phyloP scores from a whole-genome alignment of 2,888 invertebrate species.

The Sipha maydis region DNA sequence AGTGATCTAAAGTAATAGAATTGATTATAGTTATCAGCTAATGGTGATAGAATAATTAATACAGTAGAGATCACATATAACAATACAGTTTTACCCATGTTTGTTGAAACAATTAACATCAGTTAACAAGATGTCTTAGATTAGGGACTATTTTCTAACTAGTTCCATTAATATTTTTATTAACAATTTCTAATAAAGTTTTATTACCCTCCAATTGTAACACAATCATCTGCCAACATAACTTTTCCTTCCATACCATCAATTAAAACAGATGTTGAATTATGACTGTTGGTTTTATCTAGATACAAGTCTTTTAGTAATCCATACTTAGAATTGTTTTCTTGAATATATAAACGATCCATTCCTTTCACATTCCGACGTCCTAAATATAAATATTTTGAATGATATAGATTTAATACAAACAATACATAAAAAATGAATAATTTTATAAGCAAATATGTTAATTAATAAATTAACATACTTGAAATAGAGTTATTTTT shows the following conservation, averaged over 20 bases:
- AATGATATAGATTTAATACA: slow-evolving; percentile 30
- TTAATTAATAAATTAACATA: no score
- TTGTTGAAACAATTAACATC: no score
- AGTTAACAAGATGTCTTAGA: no score
- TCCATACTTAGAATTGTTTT: slow-evolving; percentile 77
- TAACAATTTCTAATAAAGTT: no score
- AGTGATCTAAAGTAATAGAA: slow-evolving; percentile 70
- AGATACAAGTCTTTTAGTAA: slow-evolving; percentile 78
- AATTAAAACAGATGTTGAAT: slow-evolving; percentile 74
- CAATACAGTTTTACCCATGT: no score
- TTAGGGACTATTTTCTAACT: no score
- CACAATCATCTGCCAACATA: slow-evolving; percentile 77
- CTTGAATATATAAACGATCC: slow-evolving; percentile 88
- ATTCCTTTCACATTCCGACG: slow-evolving; percentile 87
- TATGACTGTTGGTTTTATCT: slow-evolving; percentile 69
- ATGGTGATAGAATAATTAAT: background rate
- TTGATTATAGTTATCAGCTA: slow-evolving; percentile 34
- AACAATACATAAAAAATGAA: background rate
- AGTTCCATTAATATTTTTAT: background rate
- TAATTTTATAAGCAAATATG: no score
- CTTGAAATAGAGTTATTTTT: no score
- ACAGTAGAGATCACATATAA: background rate
- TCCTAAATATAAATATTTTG: slow-evolving; percentile 67
- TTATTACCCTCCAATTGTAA: slow-evolving; percentile 74
- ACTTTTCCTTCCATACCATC: slow-evolving; percentile 88